Conservation (phyloP, 2,888 invertebrate species). For the Crioceris asparagi region DNA sequence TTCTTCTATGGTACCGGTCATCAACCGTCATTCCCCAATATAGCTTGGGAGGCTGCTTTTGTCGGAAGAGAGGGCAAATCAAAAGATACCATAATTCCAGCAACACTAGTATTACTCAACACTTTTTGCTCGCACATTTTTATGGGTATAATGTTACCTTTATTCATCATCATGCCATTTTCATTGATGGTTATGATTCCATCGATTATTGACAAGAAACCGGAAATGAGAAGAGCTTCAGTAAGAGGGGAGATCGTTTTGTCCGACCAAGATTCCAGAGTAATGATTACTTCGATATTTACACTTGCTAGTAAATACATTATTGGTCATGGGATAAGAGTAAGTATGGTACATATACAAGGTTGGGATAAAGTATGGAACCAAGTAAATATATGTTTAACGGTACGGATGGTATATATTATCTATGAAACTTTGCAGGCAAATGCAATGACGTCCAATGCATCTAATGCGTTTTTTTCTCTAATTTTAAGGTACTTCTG, state of each 20-base stretch:
- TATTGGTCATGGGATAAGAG: constrained; percentile 52
- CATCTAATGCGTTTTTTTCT: too few species aligned
- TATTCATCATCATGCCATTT: constrained; percentile 58
- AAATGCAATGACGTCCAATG: too few species aligned
- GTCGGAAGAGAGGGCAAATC: constrained; percentile 56
- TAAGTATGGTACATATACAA: too few species aligned
- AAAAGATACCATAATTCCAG: constrained; percentile 47
- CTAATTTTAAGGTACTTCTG: too few species aligned
- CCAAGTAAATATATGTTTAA: too few species aligned
- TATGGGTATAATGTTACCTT: constrained; percentile 51
- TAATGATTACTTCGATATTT: constrained; percentile 47
- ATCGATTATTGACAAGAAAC: constrained; percentile 29
- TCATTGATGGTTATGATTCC: constrained; percentile 51
- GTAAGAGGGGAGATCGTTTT: constrained; percentile 53
- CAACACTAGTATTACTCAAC: constrained; percentile 60
- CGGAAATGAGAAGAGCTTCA: constrained; percentile 26
- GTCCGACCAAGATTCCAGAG: constrained; percentile 46
- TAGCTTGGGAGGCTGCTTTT: constrained; percentile 93
- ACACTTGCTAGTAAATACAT: constrained; percentile 50
- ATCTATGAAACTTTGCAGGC: too few species aligned
- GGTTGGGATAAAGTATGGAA: too few species aligned
- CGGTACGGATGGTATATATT: too few species aligned
- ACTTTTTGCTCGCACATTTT: constrained; percentile 68
- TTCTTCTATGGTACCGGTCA: constrained; percentile 90
- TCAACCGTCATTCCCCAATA: constrained; percentile 82